These are phyloP conservation scores for Poeciliopsis prolifica DNA, from an alignment of 2,113 vertebrate species.

Conservation along the genomic window DNA sequence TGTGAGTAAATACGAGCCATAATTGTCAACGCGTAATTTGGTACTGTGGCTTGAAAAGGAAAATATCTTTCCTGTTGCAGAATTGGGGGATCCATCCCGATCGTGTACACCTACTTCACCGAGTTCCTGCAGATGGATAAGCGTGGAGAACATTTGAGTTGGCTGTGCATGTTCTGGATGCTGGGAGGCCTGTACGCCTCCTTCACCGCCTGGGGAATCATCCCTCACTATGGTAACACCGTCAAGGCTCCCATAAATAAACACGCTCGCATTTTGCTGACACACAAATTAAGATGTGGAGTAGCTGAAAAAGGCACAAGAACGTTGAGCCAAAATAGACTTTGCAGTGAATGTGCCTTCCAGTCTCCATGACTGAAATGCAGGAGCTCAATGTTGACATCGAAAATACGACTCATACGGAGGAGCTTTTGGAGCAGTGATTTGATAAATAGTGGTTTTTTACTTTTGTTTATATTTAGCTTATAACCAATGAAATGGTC, in stretches of 20 bases:
- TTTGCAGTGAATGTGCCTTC: background rate
- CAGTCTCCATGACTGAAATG: background rate
- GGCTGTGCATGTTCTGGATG: conserved; percentile 91
- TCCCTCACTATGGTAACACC: conserved; percentile 94
- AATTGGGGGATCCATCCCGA: conserved; percentile 93
- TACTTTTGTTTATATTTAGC: background rate
- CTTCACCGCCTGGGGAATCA: conserved; percentile 96
- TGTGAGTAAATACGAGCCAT: too few species aligned
- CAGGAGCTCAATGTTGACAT: background rate
- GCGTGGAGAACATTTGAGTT: conserved; percentile 96
- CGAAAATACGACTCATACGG: background rate
- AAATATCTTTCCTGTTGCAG: conserved; percentile 67
- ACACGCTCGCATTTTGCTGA: background rate
- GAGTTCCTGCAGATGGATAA: conserved; percentile 98
- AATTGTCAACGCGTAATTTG: too few species aligned
- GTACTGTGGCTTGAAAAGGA: background rate
- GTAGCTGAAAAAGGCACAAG: background rate
- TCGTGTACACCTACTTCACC: conserved; percentile 96
- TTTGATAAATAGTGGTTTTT: background rate
- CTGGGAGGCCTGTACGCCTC: conserved; percentile 95
- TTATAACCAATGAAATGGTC: background rate
- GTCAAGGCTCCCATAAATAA: background rate
- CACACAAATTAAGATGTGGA: background rate
- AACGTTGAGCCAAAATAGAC: conserved; percentile 3
- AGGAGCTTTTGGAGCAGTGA: background rate